These are phyloP conservation scores for Acrocephalus arundinaceus DNA, from an alignment of 2,113 vertebrate species.

Conservation along the genomic window DNA sequence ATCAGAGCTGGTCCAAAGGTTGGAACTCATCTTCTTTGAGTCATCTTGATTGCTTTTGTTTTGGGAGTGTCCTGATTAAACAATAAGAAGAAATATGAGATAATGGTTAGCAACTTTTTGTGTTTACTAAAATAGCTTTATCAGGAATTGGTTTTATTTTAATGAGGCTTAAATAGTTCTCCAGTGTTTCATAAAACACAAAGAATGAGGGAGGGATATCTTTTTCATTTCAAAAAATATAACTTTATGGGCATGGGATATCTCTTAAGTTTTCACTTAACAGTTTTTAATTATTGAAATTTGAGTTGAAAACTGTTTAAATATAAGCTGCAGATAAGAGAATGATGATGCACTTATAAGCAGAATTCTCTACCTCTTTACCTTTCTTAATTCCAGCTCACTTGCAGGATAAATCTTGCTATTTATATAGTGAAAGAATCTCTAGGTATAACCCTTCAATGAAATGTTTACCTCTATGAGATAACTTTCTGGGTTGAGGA, in stretches of 20 bases:
- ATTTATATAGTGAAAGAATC: not conserved
- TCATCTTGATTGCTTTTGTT: slow-evolving; percentile 15
- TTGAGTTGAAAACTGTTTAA: not conserved
- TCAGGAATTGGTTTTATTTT: not conserved
- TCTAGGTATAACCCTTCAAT: not conserved
- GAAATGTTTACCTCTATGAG: not conserved
- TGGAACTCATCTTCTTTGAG: slow-evolving; percentile 20
- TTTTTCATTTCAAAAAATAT: not conserved
- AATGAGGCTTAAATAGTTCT: not conserved
- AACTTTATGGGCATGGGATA: not conserved
- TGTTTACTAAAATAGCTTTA: slow-evolving; percentile 14
- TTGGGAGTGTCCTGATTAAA: slow-evolving; percentile 51
- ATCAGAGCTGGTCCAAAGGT: slow-evolving; percentile 32
- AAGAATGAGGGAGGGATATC: not conserved
- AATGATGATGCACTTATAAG: not conserved
- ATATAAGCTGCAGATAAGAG: not conserved
- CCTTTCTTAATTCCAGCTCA: not conserved
- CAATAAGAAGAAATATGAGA: not conserved
- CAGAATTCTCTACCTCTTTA: not conserved
- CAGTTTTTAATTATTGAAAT: not conserved
- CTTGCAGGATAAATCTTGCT: not conserved
- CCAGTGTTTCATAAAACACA: not conserved
- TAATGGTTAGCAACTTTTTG: not conserved
- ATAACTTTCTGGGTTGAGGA: not conserved
- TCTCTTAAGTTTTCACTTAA: not conserved